Evolutionary conservation across 1,140 invertebrate genomes (phyloP).

Genomic region (Myzus persicae): DNA sequence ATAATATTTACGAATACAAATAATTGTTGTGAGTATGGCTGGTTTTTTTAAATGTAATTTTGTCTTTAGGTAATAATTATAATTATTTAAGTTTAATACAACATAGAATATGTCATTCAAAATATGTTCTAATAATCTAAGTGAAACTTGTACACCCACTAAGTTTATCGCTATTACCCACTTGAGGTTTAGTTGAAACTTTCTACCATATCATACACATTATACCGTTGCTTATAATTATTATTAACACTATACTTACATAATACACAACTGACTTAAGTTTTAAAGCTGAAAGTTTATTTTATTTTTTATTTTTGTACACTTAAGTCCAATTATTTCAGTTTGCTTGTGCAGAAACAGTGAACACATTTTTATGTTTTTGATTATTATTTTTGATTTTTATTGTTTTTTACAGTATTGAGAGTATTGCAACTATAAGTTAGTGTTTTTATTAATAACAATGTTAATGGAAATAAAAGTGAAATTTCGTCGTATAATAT

Average conservation of each 20-base stretch:
- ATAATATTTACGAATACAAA: neutral
- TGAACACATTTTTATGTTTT: too few species aligned
- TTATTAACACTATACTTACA: neutral
- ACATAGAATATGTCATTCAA: neutral
- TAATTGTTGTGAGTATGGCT: neutral
- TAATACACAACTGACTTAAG: neutral
- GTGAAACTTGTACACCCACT: neutral
- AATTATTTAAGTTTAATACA: conserved; percentile 1
- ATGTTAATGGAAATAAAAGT: too few species aligned
- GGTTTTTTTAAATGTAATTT: neutral
- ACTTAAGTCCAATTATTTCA: neutral
- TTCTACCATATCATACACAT: neutral
- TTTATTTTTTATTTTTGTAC: neutral
- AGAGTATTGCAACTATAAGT: neutral
- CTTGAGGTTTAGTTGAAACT: conserved; percentile 26
- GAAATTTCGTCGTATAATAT: too few species aligned
- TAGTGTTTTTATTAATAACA: neutral
- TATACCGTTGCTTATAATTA: neutral
- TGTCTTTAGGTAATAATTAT: neutral
- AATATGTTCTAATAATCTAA: neutral
- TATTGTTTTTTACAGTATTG: too few species aligned
- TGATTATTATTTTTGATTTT: too few species aligned
- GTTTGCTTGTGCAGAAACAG: neutral
- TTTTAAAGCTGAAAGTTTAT: neutral
- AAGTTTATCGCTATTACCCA: neutral